Evolutionary conservation across 1,140 invertebrate species (phyloP).

Genomic region (Plectrocnemia conspersa): DNA sequence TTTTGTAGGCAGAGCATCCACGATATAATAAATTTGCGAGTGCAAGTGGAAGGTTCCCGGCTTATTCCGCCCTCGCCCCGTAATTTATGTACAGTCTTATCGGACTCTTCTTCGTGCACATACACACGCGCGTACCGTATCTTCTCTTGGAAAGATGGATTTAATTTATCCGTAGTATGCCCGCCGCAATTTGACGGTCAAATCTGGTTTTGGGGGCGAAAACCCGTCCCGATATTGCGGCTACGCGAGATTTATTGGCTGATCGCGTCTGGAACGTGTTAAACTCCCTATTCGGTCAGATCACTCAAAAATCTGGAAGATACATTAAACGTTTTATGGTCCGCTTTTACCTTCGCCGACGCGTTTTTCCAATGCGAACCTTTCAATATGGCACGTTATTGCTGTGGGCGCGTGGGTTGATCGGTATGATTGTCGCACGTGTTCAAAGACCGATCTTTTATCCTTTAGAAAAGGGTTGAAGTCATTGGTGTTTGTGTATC

Average conservation of each 20-base stretch:
- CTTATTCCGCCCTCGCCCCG: conserved; percentile 1
- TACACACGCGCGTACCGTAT: neutral
- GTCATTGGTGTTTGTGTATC: too few relatives aligned
- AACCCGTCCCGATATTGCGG: neutral
- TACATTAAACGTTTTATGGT: too few relatives aligned
- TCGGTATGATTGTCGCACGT: too few relatives aligned
- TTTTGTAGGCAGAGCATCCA: neutral
- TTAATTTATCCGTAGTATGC: conserved; percentile 14
- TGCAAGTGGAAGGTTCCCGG: neutral
- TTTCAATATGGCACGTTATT: too few relatives aligned
- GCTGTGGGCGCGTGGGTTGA: too few relatives aligned
- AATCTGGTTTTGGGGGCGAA: conserved; percentile 1
- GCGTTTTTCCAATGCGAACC: too few relatives aligned
- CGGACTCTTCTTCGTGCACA: neutral
- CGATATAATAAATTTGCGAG: conserved; percentile 14
- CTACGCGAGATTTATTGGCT: conserved; percentile 2
- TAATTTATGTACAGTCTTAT: conserved; percentile 9
- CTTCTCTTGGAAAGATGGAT: conserved; percentile 2
- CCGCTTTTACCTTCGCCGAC: too few relatives aligned
- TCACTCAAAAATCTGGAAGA: too few relatives aligned
- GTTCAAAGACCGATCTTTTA: too few relatives aligned
- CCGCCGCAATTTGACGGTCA: conserved; percentile 4
- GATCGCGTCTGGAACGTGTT: neutral
- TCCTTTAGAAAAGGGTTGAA: too few relatives aligned
- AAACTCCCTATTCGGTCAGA: too few relatives aligned